phyloP scores from a whole-genome alignment of 2,888 invertebrate species.

The Lepidochrysops patricia region DNA sequence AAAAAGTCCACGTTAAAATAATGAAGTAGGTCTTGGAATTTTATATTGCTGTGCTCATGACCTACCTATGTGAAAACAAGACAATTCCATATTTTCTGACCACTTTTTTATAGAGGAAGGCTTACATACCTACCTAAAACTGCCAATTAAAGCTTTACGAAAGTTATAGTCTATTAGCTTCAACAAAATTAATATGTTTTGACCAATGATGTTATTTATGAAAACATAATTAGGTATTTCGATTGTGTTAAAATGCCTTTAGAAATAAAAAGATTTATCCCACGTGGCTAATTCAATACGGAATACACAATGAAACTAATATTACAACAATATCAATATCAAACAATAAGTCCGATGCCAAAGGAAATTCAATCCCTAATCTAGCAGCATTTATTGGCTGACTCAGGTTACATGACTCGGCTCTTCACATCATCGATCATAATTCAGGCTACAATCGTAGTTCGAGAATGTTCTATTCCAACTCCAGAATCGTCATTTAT shows the following conservation, averaged over 20 bases:
- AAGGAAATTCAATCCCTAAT: neutral
- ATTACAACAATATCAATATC: neutral
- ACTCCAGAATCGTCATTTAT: too few species aligned
- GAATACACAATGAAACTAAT: neutral
- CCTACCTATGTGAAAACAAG: neutral
- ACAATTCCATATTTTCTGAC: neutral
- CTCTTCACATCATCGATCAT: neutral
- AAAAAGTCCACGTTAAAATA: slow-evolving; percentile 11
- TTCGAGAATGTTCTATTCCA: neutral
- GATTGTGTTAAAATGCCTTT: too few species aligned
- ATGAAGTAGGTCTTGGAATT: neutral
- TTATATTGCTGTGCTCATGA: neutral
- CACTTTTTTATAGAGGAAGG: too few species aligned
- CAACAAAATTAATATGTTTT: too few species aligned
- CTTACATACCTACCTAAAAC: too few species aligned
- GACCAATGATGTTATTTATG: too few species aligned
- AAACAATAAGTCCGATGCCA: neutral
- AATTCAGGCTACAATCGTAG: neutral
- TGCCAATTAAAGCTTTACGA: too few species aligned
- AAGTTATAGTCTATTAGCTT: neutral
- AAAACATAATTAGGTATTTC: too few species aligned
- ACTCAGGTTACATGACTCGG: neutral
- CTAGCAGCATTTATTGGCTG: neutral
- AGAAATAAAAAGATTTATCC: neutral
- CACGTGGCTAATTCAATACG: neutral